Evolutionary conservation across 2,113 vertebrate genomes (phyloP), one percentile per base, ranked within the genome.

Genomic region (Abramis brama): DNA sequence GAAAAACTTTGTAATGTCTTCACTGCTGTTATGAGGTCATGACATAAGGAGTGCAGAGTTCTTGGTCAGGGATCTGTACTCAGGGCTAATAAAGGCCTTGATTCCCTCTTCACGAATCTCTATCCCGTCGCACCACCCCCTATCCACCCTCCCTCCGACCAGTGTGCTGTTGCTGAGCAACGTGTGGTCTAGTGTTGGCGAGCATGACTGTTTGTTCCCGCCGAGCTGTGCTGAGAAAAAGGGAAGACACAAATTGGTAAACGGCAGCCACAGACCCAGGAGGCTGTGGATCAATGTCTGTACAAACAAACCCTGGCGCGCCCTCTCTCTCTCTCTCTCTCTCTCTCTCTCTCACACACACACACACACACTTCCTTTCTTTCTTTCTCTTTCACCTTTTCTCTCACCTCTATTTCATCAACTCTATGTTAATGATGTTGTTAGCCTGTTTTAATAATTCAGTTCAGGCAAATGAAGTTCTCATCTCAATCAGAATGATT

Each of bases 111-210:
- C 70, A 74, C 39, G 77, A 79, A 86, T 79, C 80, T 80, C 79
- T 84, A 70, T 88, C 85, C 85, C 82, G 71, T 90, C 78, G 30
- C 78, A 19, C 52, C 71, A 60, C 60, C 55, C 73, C 68, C 21
- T 57, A 47, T 71, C 85, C 73, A 82, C 74, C 87, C 79, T 85
- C 74, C 30, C 73, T 88, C 81, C 66, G 19, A 75, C 78, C 83
- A 85, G 79, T 88, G 85, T 88, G 87, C 89, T 86, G 89, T 90
- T 90, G 89, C 89, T 66, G 52, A 90, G 89, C 89, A 88, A 88
- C 89, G 64, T 86, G 81, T 27, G 87, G 85, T 90, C 87, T 86
- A 80, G 78, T 88, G 86, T 86, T 88, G 87, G 83, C 87, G 82
- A 86, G 71, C 78, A 33, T 30, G 86, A 68, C 79, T 90, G 84